Evolutionary conservation across 2,113 vertebrate genomes (phyloP).

Genomic region (Phainopepla nitens): DNA sequence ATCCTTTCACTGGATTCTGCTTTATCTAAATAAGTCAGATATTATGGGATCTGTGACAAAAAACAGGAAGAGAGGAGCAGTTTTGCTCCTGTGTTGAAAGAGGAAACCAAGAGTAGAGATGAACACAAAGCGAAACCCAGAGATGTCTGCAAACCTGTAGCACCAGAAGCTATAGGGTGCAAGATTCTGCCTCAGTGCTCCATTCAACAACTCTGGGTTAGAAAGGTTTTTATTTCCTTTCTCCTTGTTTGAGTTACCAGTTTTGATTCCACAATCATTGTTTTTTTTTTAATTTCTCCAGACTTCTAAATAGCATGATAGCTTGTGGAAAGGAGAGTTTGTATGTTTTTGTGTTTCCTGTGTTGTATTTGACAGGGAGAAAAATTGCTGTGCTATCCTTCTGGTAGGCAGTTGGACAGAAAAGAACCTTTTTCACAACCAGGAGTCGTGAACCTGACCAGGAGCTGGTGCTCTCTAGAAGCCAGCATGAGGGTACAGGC

Average conservation of each 20-base stretch:
- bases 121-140: neutral
- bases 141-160: neutral
- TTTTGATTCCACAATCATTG: neutral
- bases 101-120: neutral
- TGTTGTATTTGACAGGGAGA: neutral
- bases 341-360: neutral
- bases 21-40: neutral
- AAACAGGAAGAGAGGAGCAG: neutral
- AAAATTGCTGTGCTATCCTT: neutral
- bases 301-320: fast-evolving
- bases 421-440: neutral
- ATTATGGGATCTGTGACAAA: neutral
- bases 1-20: neutral
- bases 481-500: neutral
- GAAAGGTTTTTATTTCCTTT: neutral
- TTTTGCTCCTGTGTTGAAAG: neutral
- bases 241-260: neutral
- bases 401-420: neutral
- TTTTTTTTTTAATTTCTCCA: neutral
- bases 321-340: neutral
- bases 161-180: neutral
- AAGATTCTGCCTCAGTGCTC: neutral
- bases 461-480: neutral
- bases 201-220: neutral
- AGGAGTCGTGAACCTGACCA: neutral